Evolutionary conservation across 2,113 vertebrate species (phyloP).

Genomic region (Chaetodon auriga): DNA sequence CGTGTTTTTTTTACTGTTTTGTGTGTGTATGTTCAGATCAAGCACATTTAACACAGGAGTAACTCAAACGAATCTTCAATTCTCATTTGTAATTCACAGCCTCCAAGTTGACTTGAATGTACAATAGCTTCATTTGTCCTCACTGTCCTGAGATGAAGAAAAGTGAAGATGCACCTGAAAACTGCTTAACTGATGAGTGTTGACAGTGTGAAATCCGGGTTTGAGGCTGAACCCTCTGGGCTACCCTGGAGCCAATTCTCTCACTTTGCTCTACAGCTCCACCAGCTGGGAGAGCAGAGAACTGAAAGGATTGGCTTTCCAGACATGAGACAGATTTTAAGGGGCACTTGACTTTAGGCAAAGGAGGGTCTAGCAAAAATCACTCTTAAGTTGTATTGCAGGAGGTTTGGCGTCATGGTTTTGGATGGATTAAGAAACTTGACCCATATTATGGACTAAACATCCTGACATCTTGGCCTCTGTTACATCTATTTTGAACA

Average conservation of each 20-base stretch:
- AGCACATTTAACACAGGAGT: not conserved
- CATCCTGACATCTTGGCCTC: no score
- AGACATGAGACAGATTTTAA: not conserved
- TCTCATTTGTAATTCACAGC: not conserved
- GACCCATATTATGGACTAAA: no score
- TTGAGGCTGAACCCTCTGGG: constrained; percentile 19
- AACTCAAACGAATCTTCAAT: no score
- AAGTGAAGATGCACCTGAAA: not conserved
- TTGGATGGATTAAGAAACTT: not conserved
- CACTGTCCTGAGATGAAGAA: not conserved
- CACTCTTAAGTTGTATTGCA: not conserved
- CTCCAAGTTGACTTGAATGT: not conserved
- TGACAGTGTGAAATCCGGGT: not conserved
- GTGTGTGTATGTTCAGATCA: not conserved
- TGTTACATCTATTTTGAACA: not conserved
- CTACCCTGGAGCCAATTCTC: not conserved
- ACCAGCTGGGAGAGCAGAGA: constrained; percentile 65
- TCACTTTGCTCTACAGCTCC: constrained; percentile 54
- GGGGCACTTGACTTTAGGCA: not conserved
- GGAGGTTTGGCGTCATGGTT: not conserved
- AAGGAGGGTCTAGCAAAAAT: not conserved
- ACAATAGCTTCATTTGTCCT: not conserved
- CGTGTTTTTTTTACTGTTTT: not conserved
- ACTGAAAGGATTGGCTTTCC: not conserved
- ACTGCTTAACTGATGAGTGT: not conserved